phyloP scores from a whole-genome alignment of 1,140 invertebrate genomes.

The Laupala kohalensis region DNA sequence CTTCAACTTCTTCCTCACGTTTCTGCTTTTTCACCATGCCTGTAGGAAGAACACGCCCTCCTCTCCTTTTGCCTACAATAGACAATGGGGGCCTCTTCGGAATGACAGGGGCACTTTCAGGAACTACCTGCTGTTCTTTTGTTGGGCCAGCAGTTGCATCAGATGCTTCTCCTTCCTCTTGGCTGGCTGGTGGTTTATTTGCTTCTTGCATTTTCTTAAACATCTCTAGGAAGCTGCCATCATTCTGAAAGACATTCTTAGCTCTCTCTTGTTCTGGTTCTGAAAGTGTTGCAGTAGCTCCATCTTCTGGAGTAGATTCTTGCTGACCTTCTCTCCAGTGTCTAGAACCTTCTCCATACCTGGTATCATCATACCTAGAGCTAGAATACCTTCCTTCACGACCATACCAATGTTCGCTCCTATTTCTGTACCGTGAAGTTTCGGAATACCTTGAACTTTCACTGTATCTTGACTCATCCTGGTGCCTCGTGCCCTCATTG shows the following conservation, averaged over 20 bases:
- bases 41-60: constrained; percentile 74
- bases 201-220: constrained; percentile 77
- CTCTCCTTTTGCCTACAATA: constrained; percentile 66
- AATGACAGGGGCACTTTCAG: not conserved
- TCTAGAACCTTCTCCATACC: not conserved
- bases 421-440: not conserved
- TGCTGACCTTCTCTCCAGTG: not conserved
- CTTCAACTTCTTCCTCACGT: constrained; percentile 45
- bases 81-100: not conserved
- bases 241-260: constrained; percentile 58
- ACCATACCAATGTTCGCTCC: not conserved
- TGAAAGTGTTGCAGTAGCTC: not conserved
- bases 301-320: not conserved
- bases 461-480: not conserved
- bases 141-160: not conserved
- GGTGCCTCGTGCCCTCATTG: not conserved
- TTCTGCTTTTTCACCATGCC: constrained; percentile 77
- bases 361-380: not conserved
- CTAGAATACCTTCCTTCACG: not conserved
- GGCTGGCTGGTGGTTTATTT: constrained; percentile 20
- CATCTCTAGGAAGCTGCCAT: constrained; percentile 78
- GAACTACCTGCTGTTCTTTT: not conserved
- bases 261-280: constrained; percentile 6
- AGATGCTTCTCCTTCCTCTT: constrained; percentile 15
- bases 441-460: not conserved